A percentile compares a stretch with the other conserved stretches of the same genome.
Conservation (phyloP, 2,113 vertebrate species). For the Rhinopomastus cyanomelas region DNA sequence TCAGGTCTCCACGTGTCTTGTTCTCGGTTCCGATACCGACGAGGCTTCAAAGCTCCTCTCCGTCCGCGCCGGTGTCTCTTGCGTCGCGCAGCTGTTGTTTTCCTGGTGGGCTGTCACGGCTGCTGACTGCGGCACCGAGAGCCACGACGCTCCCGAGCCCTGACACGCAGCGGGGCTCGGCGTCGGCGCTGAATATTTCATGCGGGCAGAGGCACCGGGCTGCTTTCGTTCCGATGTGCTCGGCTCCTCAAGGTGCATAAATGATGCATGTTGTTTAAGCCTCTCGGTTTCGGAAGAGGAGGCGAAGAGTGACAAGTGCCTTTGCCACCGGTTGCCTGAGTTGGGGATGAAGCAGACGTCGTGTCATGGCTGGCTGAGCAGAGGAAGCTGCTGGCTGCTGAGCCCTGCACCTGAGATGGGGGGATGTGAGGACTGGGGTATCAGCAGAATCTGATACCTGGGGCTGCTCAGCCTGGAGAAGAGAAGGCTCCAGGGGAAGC, state of each 20-base stretch:
- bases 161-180: constrained; percentile 25
- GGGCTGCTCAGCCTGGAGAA: too few relatives aligned
- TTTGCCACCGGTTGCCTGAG: not conserved
- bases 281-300: not conserved
- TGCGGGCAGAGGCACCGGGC: constrained; percentile 16
- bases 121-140: not conserved
- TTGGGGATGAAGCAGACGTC: not conserved
- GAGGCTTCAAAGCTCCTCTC: not conserved
- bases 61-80: not conserved
- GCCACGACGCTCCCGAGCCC: not conserved
- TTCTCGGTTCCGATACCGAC: not conserved
- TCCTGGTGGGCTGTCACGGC: not conserved
- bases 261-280: constrained; percentile 65
- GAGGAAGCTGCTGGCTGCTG: not conserved
- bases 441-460: not conserved
- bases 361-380: not conserved
- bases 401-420: not conserved
- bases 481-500: too few relatives aligned
- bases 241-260: constrained; percentile 35
- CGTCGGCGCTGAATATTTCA: constrained; percentile 65
- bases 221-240: constrained; percentile 37
- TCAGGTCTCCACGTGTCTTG: not conserved
- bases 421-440: not conserved
- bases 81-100: not conserved
- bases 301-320: not conserved